Evolutionary conservation across 2,888 invertebrate genomes (phyloP), one percentile per base, ranked within the genome.

Genomic region (Celastrina argiolus): DNA sequence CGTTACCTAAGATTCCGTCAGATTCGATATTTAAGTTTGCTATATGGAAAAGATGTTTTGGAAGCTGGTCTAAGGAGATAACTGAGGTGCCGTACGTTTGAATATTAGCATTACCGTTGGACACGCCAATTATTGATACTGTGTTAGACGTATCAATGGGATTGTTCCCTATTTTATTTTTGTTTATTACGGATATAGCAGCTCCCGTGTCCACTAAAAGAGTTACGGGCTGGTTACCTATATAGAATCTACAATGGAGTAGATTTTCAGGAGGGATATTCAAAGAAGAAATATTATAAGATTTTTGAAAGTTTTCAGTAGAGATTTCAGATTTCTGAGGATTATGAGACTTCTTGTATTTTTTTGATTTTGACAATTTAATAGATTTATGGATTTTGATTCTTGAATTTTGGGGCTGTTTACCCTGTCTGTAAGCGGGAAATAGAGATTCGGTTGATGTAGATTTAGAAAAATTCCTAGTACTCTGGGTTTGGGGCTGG

Each of bases 1-100:
- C 75, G 36, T 75, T 76, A 10, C 75, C 75, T 67, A 75, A 14
- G 10, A 76, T 76, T 51, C 75, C 74, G 61, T 75, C 74, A 22
- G 73, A 67, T 58, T 58, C 56, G 0, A 76, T 76, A 64, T 76
- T 75, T 14, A 74, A 34, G 45, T 77, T 67, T 0, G 73, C 73
- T 7, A 75, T 65, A 56, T 76, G 73, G 28, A 75, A 76, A 66
- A 75, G 73, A 63, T 68, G 67, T 63, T 74, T 72, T 8, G 74
- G 70, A 31, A 76, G 69, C 8, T 70, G 56, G 36, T 76, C 73
- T 65, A 75, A 64, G 7, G 72, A 72, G 66, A 75, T 63, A 26
- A 70, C 39, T n/a, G 73, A 34, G n/a, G 72, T 74, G 18, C 75
- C 74, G 18, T 66, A 70, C 58, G 68, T 76, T 56, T 65, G 64